phyloP scores from a whole-genome alignment of 2,797 vertebrate species.

The Sebastes aleutianus region DNA sequence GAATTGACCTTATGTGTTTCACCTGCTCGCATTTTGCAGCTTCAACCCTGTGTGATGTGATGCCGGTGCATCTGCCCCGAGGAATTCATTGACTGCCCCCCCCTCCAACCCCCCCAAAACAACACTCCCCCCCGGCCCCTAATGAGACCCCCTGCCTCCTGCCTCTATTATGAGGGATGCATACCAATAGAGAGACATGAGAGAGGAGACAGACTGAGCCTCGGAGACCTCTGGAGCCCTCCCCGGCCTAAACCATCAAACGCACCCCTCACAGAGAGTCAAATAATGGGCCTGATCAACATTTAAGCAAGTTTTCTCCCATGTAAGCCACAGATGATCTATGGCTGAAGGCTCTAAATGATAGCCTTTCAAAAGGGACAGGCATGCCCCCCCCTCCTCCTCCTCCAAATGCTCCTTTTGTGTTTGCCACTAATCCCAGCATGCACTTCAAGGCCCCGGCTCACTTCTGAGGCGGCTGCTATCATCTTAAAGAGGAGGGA shows the following conservation, averaged over 20 bases:
- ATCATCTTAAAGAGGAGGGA: conserved; percentile 70
- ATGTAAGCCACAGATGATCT: conserved; percentile 74
- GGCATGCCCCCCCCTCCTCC: conserved; percentile 53
- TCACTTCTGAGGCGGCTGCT: conserved; percentile 76
- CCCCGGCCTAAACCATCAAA: conserved; percentile 64
- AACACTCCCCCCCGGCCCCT: conserved; percentile 56
- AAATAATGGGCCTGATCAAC: conserved; percentile 68
- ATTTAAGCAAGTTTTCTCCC: conserved; percentile 61
- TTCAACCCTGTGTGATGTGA: conserved; percentile 50
- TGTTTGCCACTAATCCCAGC: conserved; percentile 72
- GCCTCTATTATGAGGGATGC: conserved; percentile 73
- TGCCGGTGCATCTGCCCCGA: conserved; percentile 65
- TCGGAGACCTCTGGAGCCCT: conserved; percentile 60
- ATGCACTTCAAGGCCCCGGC: conserved; percentile 78
- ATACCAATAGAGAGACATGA: conserved; percentile 79
- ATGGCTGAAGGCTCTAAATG: conserved; percentile 76
- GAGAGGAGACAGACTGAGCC: conserved; percentile 66
- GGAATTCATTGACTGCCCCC: conserved; percentile 51
- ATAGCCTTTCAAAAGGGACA: conserved; percentile 75
- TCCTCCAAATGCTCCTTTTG: conserved; percentile 73
- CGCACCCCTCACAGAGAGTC: conserved; percentile 58
- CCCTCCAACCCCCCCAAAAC: conserved; percentile 22
- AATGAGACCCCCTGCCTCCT: conserved; percentile 79
- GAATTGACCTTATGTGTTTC: conserved; percentile 5
- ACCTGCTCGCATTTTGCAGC: conserved; percentile 43